Conservation (phyloP, 2,113 vertebrate species). For the Ctenodactylus gundi region DNA sequence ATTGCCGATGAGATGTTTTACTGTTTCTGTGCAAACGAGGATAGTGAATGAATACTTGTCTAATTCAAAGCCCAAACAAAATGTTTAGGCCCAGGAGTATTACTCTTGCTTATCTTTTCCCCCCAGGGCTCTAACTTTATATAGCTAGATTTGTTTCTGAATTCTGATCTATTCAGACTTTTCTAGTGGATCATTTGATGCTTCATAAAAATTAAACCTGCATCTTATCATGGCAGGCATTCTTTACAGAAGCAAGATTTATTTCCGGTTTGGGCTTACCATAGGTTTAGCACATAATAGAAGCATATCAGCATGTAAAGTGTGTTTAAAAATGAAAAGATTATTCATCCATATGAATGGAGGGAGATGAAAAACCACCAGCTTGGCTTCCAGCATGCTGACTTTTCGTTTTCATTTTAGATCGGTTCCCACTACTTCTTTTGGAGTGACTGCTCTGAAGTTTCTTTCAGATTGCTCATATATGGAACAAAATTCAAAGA, state of each 20-base stretch:
- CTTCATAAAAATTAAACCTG: conserved; percentile 36
- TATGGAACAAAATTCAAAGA: neutral
- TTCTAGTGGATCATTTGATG: conserved; percentile 1
- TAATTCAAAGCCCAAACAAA: conserved; percentile 43
- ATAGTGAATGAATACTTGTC: neutral
- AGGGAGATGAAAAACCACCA: conserved; percentile 3
- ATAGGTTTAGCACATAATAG: neutral
- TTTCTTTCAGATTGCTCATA: conserved; percentile 22
- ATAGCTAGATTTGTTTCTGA: conserved; percentile 3
- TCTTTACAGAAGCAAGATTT: conserved; percentile 37
- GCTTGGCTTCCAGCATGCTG: neutral
- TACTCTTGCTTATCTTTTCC: neutral
- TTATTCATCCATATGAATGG: conserved; percentile 12
- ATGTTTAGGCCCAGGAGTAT: neutral
- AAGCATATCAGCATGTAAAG: neutral
- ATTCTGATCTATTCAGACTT: neutral
- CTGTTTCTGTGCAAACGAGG: neutral
- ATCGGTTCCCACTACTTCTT: neutral
- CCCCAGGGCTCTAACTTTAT: neutral
- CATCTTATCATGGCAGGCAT: neutral
- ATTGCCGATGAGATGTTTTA: neutral
- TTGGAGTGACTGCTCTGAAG: neutral
- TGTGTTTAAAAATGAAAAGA: neutral
- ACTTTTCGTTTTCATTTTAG: neutral
- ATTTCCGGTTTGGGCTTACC: neutral